Conservation (phyloP, 2,888 invertebrate genomes). For the Silvanus unidentatus region DNA sequence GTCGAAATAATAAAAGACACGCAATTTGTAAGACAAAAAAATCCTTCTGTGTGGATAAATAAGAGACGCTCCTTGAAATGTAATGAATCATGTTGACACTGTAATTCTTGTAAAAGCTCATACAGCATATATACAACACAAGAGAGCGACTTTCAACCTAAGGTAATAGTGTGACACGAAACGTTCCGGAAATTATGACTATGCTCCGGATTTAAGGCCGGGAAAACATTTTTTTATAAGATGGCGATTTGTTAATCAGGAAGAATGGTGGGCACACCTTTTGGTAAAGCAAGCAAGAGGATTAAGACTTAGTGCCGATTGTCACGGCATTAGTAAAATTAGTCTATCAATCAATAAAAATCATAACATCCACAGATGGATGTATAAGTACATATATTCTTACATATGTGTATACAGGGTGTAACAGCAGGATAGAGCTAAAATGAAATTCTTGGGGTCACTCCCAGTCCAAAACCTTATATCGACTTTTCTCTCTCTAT, state of each 20-base stretch:
- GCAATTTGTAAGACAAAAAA: conserved; percentile 1
- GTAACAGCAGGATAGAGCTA: too few relatives aligned
- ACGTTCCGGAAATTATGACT: conserved; percentile 41
- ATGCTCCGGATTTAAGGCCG: conserved; percentile 40
- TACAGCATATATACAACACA: conserved; percentile 11
- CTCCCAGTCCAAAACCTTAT: too few relatives aligned
- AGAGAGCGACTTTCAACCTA: conserved; percentile 30
- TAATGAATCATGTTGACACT: conserved; percentile 42
- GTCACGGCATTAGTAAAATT: conserved; percentile 40
- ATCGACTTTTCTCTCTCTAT: too few relatives aligned
- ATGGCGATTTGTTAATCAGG: conserved; percentile 44
- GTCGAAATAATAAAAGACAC: conserved; percentile 2
- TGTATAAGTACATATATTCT: too few relatives aligned
- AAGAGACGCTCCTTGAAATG: conserved; percentile 20
- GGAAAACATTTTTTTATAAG: conserved; percentile 41
- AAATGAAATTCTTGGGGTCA: too few relatives aligned
- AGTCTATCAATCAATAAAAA: conserved; percentile 30
- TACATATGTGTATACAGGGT: too few relatives aligned
- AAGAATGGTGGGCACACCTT: conserved; percentile 44
- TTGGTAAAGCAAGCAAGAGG: conserved; percentile 13
- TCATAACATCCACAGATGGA: too few relatives aligned
- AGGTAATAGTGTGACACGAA: conserved; percentile 42
- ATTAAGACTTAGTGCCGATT: conserved; percentile 41
- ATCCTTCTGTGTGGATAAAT: conserved; percentile 17
- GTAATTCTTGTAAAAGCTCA: conserved; percentile 42